Base-by-base conservation (phyloP, 1,140 invertebrate genomes). In the Drosophila melanica region DNA sequence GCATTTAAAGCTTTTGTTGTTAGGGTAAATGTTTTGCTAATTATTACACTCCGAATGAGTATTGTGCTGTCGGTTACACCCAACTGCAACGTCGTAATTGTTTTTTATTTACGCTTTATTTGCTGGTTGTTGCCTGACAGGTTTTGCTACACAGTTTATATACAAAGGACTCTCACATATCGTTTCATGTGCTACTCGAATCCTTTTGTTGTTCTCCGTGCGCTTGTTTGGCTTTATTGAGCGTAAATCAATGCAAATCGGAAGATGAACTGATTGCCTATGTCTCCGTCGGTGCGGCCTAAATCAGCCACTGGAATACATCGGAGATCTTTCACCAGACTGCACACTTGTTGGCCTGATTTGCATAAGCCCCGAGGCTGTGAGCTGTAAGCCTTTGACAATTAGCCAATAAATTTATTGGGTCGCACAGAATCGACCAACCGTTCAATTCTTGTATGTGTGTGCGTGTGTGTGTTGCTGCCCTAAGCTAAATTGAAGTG, bases 401-500 rank as follows among this genome's bases (percentile, higher is more conserved):
- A 87, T 87, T 87, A 87, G 82, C 67, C 59, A 74, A 75, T 79
- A 65, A 65, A 12, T 65, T 84, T 75, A 75, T 70, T 75, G 59
- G 39, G 18, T 33, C 44, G 12, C 53, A 58, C 7, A 23, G 58
- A 57, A 41, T 67, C 60, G 45, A 16, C 27, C 14, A 53, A 59
- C 9, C 30, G 47, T 66, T 87, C 33, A 50, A 57, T 60, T 69
- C 67, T 60, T 57, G 57, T 42, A 47, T 55, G 16, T 45, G 39
- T 14, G 20, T 44, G 30, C 55, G 53, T 50, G 42, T 37, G 44
- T 68, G 45, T 79, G 48, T 30, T 41, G 11, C 50, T 41, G 55
- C 66, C 66, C 5, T 87, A 87, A 86, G 75, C 79, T 72, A 87
- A 81, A 86, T 87, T 77, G 72, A 82, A 78, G 75, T 75, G 72